phyloP scores from a whole-genome alignment of 1,140 invertebrate species.

The Conus ventricosus region DNA sequence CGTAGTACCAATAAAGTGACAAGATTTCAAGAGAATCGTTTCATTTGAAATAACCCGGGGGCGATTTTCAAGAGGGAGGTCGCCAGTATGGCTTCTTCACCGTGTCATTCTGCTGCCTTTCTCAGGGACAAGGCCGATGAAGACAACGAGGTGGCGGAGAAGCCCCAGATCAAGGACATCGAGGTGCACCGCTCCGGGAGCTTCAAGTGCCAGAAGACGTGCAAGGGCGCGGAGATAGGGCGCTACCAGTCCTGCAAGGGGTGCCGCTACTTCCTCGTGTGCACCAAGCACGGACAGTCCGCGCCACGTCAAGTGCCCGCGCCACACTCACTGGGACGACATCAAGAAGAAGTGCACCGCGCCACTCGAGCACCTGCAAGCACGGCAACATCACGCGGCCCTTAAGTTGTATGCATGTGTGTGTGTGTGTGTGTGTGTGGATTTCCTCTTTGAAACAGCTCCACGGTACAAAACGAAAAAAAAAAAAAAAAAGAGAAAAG shows the following conservation, averaged over 20 bases:
- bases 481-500: not conserved
- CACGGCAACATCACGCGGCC: too few relatives aligned
- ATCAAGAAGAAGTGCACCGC: constrained; percentile 10
- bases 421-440: not conserved
- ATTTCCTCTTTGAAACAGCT: not conserved
- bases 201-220: constrained; percentile 13
- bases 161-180: not conserved
- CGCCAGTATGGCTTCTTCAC: too few relatives aligned
- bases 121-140: not conserved
- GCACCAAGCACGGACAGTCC: constrained; percentile 16
- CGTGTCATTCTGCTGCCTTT: too few relatives aligned
- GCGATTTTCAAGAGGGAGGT: too few relatives aligned
- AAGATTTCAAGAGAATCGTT: too few relatives aligned
- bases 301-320: not conserved
- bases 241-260: constrained; percentile 36
- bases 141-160: not conserved
- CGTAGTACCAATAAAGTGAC: too few relatives aligned
- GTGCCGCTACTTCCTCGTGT: constrained; percentile 34
- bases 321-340: constrained; percentile 29
- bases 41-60: too few relatives aligned
- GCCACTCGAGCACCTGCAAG: constrained; percentile 18
- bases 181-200: not conserved
- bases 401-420: not conserved
- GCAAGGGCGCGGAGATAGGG: not conserved
- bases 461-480: not conserved